Evolutionary conservation across 2,888 invertebrate species (phyloP).

Genomic region (Dexiosoma caninum): DNA sequence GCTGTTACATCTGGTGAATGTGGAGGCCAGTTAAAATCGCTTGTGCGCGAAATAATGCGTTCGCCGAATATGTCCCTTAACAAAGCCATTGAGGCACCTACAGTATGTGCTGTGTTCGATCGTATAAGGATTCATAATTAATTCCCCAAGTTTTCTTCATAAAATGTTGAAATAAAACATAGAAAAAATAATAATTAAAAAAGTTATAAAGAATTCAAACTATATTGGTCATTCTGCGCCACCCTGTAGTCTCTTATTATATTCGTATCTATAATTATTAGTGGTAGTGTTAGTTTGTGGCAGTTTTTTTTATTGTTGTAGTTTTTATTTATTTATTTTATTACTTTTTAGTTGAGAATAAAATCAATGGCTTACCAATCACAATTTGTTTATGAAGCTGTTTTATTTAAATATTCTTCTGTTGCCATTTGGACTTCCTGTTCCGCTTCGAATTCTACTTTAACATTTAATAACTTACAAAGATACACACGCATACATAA

Average conservation of each 20-base stretch:
- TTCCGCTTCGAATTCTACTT: not conserved
- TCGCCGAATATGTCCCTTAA: too few species aligned
- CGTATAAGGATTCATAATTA: too few species aligned
- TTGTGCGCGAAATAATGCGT: too few species aligned
- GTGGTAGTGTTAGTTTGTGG: constrained; percentile 1
- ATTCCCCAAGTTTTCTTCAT: too few species aligned
- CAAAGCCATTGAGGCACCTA: too few species aligned
- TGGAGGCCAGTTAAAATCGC: too few species aligned
- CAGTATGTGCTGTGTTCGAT: too few species aligned
- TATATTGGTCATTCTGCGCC: not conserved
- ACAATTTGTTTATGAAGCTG: constrained; percentile 50
- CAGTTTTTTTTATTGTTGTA: not conserved
- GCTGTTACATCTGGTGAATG: too few species aligned
- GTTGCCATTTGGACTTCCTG: not conserved
- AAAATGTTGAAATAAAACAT: too few species aligned
- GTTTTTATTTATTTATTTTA: not conserved
- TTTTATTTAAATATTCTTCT: not conserved
- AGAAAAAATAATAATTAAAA: too few species aligned
- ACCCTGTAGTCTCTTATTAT: not conserved
- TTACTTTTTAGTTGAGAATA: not conserved
- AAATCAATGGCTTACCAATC: constrained; percentile 38
- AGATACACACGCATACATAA: not conserved
- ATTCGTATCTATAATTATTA: constrained; percentile 18
- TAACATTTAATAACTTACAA: not conserved
- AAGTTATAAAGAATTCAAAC: too few species aligned